These are phyloP conservation scores for Synchiropus splendidus DNA, from an alignment of 2,113 vertebrate genomes.

Conservation along the genomic window DNA sequence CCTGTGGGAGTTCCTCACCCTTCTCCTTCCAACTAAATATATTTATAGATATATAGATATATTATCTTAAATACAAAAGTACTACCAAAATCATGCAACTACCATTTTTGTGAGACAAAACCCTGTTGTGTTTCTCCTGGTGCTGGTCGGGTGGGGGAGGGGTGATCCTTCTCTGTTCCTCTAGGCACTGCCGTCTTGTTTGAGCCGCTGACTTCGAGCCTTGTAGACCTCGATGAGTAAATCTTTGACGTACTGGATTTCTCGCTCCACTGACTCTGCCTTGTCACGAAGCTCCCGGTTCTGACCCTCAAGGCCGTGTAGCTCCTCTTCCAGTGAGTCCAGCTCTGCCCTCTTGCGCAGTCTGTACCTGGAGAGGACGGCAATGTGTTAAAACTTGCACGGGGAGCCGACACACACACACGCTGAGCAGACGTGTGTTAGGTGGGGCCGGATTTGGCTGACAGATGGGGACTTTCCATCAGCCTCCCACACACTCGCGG, in stretches of 20 bases:
- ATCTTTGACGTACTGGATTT: slow-evolving; percentile 90
- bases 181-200: slow-evolving; percentile 72
- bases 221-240: slow-evolving; percentile 90
- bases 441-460: neutral
- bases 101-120: slow-evolving; percentile 33
- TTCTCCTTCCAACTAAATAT: slow-evolving; percentile 14
- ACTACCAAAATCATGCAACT: slow-evolving; percentile 65
- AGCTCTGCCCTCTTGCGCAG: slow-evolving; percentile 86
- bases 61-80: slow-evolving; percentile 42
- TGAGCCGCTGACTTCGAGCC: slow-evolving; percentile 82
- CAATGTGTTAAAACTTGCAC: neutral
- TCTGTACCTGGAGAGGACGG: slow-evolving; percentile 68
- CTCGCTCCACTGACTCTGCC: slow-evolving; percentile 84
- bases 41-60: neutral
- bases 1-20: slow-evolving; percentile 35
- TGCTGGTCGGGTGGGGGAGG: slow-evolving; percentile 34
- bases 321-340: slow-evolving; percentile 83
- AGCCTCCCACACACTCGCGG: neutral
- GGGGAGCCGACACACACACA: no score
- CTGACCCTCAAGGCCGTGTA: slow-evolving; percentile 78
- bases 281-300: slow-evolving; percentile 84
- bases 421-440: no score
- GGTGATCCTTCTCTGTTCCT: slow-evolving; percentile 11
- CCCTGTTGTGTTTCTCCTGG: slow-evolving; percentile 29
- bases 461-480: slow-evolving; percentile 3